phyloP scores from a whole-genome alignment of 2,113 vertebrate genomes.

The Dipodomys merriami region DNA sequence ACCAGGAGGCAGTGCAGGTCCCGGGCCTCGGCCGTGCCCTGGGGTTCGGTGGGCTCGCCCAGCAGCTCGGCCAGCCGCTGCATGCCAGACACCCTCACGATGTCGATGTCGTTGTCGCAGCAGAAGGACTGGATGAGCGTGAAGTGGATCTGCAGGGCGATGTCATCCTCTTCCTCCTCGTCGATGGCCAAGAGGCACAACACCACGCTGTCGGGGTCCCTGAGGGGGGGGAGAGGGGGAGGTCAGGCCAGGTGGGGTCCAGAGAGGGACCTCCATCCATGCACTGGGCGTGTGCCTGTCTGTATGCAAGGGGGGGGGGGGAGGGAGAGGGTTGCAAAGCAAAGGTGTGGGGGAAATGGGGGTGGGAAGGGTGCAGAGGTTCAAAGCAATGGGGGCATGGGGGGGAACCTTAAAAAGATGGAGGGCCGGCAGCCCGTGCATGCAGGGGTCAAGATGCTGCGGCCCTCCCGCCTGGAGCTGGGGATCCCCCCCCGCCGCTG shows the following conservation, averaged over 20 bases:
- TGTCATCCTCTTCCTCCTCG: constrained; percentile 91
- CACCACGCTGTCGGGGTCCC: constrained; percentile 96
- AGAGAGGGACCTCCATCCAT: neutral
- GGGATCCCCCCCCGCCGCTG: neutral
- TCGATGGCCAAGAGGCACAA: constrained; percentile 93
- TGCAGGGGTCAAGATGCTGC: neutral
- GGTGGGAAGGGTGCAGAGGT: no score
- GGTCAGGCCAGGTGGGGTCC: neutral
- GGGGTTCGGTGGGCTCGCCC: constrained; percentile 78
- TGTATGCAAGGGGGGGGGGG: neutral
- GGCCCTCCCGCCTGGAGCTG: neutral
- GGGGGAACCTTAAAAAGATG: neutral
- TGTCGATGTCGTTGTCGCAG: constrained; percentile 95
- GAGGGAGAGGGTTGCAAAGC: neutral
- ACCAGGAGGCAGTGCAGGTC: constrained; percentile 97
- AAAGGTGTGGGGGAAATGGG: neutral
- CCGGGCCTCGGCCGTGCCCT: constrained; percentile 85
- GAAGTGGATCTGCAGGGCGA: constrained; percentile 97
- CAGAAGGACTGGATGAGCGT: constrained; percentile 96
- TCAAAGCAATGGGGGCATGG: no score
- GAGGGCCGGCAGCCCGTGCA: neutral
- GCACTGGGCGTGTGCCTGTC: neutral
- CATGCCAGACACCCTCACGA: constrained; percentile 91
- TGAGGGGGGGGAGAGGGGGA: constrained; percentile 47
- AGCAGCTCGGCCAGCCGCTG: constrained; percentile 89